Conservation (phyloP, 2,888 invertebrate genomes). For the Frankliniella fusca region DNA sequence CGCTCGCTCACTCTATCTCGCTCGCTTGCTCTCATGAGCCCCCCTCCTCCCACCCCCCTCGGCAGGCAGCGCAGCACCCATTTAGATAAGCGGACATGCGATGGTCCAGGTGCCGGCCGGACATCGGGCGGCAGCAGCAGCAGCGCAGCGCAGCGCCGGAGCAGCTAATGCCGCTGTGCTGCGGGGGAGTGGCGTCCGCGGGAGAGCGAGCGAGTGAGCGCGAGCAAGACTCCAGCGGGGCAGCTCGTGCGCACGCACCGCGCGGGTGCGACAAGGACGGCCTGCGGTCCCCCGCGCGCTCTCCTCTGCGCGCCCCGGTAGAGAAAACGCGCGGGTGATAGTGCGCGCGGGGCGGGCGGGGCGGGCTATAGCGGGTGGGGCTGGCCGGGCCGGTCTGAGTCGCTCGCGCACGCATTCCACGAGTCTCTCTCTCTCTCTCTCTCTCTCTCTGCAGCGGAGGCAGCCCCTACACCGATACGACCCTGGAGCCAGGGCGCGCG, state of each 20-base stretch:
- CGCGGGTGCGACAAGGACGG: too few species aligned
- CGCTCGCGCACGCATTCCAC: too few species aligned
- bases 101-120: background rate
- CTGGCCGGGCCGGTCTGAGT: too few species aligned
- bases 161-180: background rate
- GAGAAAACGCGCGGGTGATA: too few species aligned
- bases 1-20: too few species aligned
- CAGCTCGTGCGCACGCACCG: background rate
- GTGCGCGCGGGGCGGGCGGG: too few species aligned
- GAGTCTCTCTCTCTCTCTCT: too few species aligned
- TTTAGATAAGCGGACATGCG: conserved; percentile 6
- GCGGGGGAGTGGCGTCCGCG: background rate
- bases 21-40: background rate
- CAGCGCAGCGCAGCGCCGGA: too few species aligned
- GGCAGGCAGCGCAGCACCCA: background rate
- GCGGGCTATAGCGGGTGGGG: too few species aligned
- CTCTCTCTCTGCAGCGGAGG: too few species aligned
- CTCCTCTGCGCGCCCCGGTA: background rate
- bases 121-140: background rate
- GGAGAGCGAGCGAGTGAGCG: background rate
- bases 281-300: background rate
- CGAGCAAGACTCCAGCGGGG: background rate
- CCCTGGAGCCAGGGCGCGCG: too few species aligned
- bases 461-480: too few species aligned
- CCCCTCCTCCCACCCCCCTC: background rate